These are phyloP conservation scores for Melipona bicolor DNA, from an alignment of 2,888 invertebrate species.

Conservation along the genomic window DNA sequence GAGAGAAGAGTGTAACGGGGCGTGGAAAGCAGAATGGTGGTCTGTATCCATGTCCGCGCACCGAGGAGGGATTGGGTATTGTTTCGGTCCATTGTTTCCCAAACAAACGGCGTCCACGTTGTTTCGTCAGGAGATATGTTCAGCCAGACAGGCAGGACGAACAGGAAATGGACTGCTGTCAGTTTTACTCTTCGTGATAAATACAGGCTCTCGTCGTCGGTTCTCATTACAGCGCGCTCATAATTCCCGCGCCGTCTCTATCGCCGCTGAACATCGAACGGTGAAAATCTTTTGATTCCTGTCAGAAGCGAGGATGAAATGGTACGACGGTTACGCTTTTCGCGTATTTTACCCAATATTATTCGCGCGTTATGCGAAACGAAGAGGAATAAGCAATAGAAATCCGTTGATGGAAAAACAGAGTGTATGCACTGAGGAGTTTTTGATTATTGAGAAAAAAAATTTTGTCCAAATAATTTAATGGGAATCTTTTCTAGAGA, in stretches of 20 bases:
- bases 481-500: no score
- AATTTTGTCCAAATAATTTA: no score
- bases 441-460: neutral
- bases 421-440: neutral
- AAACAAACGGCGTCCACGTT: slow-evolving; percentile 83
- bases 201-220: slow-evolving; percentile 71
- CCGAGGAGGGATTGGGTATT: slow-evolving; percentile 78
- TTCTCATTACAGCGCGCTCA: slow-evolving; percentile 7
- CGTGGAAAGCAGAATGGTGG: slow-evolving; percentile 61
- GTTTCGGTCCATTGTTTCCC: slow-evolving; percentile 83
- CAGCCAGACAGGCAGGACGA: slow-evolving; percentile 81
- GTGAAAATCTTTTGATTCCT: slow-evolving; percentile 22
- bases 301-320: neutral
- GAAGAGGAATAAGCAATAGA: neutral
- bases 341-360: neutral
- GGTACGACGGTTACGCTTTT: no score
- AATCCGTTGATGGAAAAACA: neutral
- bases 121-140: slow-evolving; percentile 83
- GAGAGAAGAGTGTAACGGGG: slow-evolving; percentile 58
- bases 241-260: slow-evolving; percentile 26
- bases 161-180: slow-evolving; percentile 84
- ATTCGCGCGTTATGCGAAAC: neutral
- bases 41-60: slow-evolving; percentile 64
- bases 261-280: slow-evolving; percentile 18
- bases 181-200: slow-evolving; percentile 83